Conservation (phyloP, 1,140 invertebrate species). For the Pachyrhynchus sulphureomaculatus region DNA sequence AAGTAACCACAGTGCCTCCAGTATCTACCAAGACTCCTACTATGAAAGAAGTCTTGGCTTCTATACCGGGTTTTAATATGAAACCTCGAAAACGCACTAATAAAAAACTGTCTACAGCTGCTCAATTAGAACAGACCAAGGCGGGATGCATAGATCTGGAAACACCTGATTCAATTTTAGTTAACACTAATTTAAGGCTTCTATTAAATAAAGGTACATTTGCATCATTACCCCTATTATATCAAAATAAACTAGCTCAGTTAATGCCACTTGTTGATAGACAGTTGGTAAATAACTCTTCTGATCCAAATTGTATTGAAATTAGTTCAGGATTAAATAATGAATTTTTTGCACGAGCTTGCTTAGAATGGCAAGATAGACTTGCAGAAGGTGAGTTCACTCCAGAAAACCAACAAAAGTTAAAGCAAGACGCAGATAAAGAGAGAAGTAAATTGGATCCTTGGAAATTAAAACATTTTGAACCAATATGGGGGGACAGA, state of each 20-base stretch:
- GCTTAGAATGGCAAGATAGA: conserved; percentile 89
- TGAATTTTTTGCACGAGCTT: conserved; percentile 94
- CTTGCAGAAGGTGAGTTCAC: conserved; percentile 93
- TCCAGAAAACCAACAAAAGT: conserved; percentile 88
- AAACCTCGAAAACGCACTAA: conserved; percentile 76
- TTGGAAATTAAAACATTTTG: conserved; percentile 96
- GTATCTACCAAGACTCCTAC: conserved; percentile 60
- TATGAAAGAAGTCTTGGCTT: conserved; percentile 84
- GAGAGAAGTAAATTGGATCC: conserved; percentile 93
- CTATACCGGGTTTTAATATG: conserved; percentile 86
- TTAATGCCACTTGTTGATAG: conserved; percentile 89
- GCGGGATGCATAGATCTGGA: conserved; percentile 94
- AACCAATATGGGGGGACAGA: conserved; percentile 92
- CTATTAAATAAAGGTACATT: conserved; percentile 91
- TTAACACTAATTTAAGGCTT: conserved; percentile 85
- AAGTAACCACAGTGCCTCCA: conserved; percentile 50
- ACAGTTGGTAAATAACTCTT: conserved; percentile 58
- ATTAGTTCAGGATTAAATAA: conserved; percentile 87
- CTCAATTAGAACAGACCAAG: conserved; percentile 88
- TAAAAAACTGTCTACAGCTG: conserved; percentile 84
- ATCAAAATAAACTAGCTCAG: conserved; percentile 90
- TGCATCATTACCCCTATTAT: conserved; percentile 78
- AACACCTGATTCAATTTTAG: conserved; percentile 94
- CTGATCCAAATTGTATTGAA: conserved; percentile 57
- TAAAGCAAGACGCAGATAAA: conserved; percentile 89